phyloP scores from a whole-genome alignment of 92 coral and sea anemone species.

The Phenganax stokvisi region DNA sequence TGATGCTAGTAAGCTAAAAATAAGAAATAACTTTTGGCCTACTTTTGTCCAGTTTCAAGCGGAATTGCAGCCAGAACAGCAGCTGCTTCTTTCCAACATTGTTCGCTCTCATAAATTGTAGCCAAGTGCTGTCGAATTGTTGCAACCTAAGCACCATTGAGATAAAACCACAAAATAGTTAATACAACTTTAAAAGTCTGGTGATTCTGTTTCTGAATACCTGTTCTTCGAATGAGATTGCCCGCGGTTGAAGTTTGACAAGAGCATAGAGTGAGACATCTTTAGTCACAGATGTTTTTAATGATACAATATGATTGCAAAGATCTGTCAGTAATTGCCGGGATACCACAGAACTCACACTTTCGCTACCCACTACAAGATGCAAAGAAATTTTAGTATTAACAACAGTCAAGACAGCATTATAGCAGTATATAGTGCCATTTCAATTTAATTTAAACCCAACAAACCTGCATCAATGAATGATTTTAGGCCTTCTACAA shows the following conservation, averaged over 20 bases:
- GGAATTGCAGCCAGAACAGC: constrained; percentile 91
- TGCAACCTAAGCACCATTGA: constrained; percentile 58
- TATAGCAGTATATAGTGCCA: too few relatives aligned
- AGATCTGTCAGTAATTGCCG: constrained; percentile 86
- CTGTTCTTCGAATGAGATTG: constrained; percentile 97
- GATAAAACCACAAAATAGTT: too few relatives aligned
- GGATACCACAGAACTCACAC: constrained; percentile 93
- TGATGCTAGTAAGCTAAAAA: neutral
- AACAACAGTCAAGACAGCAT: too few relatives aligned
- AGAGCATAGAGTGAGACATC: constrained; percentile 78
- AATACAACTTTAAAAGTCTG: neutral
- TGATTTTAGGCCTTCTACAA: constrained; percentile 72
- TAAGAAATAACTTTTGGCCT: neutral
- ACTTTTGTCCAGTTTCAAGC: constrained; percentile 95
- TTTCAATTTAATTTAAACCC: neutral
- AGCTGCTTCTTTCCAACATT: constrained; percentile 92
- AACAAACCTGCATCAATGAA: constrained; percentile 85
- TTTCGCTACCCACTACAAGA: constrained; percentile 80
- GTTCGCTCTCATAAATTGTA: constrained; percentile 78
- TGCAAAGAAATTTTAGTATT: neutral
- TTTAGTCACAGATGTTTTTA: constrained; percentile 59
- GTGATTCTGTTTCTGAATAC: constrained; percentile 30
- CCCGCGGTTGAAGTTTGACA: constrained; percentile 94
- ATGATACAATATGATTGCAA: constrained; percentile 65
- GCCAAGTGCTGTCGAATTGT: constrained; percentile 86